Conservation (phyloP, 2,113 vertebrate species). For the Elephantulus edwardii region DNA sequence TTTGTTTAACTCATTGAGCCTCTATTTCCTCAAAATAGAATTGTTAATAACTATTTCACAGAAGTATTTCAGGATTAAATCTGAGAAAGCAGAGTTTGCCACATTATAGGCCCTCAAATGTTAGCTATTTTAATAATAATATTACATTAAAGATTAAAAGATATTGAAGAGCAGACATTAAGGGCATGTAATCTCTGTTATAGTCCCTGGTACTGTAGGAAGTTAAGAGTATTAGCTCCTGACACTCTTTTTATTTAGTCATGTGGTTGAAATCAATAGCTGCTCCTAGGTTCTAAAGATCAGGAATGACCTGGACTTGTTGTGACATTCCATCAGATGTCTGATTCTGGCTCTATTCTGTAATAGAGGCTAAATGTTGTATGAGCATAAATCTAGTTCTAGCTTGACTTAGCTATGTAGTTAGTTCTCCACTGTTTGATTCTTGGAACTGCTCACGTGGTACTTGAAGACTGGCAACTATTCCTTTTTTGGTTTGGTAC, state of each 20-base stretch:
- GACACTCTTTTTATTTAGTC: neutral
- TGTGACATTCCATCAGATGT: slow-evolving; percentile 17
- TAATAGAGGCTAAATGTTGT: neutral
- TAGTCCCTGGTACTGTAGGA: slow-evolving; percentile 2
- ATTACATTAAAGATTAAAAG: slow-evolving; percentile 25
- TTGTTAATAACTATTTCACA: slow-evolving; percentile 31
- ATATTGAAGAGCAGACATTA: neutral
- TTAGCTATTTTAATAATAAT: slow-evolving; percentile 3
- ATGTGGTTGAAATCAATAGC: neutral
- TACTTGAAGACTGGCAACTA: slow-evolving; percentile 4
- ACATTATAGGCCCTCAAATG: neutral
- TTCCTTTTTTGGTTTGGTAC: slow-evolving; percentile 15
- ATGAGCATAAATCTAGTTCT: slow-evolving; percentile 17
- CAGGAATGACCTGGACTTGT: neutral
- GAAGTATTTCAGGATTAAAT: slow-evolving; percentile 29
- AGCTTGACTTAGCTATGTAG: neutral
- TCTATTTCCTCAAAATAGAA: slow-evolving; percentile 48
- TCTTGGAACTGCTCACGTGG: slow-evolving; percentile 16
- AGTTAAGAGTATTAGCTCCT: neutral
- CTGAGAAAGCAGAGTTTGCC: slow-evolving; percentile 28
- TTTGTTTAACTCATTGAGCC: slow-evolving; percentile 24
- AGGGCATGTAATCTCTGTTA: slow-evolving; percentile 38
- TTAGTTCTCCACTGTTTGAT: slow-evolving; percentile 16
- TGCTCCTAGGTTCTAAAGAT: neutral
- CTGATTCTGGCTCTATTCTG: slow-evolving; percentile 1